Evolutionary conservation across 2,113 vertebrate genomes (phyloP).

Genomic region (Hemiprocne comata): DNA sequence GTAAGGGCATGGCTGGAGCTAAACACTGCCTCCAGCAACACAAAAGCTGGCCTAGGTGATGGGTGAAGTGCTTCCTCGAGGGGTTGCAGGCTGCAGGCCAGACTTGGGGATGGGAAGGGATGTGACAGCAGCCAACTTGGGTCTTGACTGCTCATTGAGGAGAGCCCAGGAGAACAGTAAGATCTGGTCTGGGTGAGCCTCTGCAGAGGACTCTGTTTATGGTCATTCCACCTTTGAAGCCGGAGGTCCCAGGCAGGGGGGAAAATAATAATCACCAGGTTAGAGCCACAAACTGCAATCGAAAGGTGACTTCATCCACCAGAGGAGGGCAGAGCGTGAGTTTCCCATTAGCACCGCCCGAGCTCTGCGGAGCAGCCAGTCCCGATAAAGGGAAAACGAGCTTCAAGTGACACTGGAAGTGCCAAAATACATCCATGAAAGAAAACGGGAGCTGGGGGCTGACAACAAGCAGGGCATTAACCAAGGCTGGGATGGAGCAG

Average conservation of each 20-base stretch:
- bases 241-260: neutral
- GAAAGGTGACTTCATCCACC: neutral
- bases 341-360: neutral
- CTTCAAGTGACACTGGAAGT: neutral
- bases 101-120: neutral
- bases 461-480: neutral
- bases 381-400: neutral
- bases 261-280: no score
- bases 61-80: neutral
- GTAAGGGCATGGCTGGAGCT: neutral
- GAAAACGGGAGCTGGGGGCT: conserved; percentile 1
- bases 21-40: neutral
- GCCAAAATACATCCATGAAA: neutral
- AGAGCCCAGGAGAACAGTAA: neutral
- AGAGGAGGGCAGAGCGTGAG: neutral
- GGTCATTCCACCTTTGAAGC: neutral
- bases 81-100: neutral
- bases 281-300: neutral
- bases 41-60: neutral
- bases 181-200: neutral
- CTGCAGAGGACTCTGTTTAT: neutral
- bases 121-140: neutral
- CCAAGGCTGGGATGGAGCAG: neutral
- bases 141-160: neutral
- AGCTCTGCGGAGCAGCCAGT: fast-evolving